Evolutionary conservation across 2,797 vertebrate species (phyloP).

Genomic region (Bucorvus abyssinicus): DNA sequence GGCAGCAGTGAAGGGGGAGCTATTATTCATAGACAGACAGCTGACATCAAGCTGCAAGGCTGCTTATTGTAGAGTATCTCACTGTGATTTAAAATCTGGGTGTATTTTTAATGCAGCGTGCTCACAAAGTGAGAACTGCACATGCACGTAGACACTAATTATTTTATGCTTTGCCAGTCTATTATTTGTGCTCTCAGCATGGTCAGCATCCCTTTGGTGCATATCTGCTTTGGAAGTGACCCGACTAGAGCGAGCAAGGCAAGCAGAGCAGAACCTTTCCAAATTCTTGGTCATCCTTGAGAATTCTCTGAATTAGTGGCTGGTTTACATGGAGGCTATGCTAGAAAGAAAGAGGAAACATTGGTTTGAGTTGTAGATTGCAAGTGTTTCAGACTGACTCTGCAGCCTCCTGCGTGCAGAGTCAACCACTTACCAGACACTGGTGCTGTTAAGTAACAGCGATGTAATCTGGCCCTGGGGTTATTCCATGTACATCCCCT

Average conservation of each 20-base stretch:
- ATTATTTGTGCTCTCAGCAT: not conserved
- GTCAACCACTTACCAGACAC: not conserved
- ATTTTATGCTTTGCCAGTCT: not conserved
- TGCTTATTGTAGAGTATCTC: not conserved
- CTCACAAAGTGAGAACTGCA: not conserved
- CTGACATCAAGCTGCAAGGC: not conserved
- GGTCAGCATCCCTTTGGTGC: not conserved
- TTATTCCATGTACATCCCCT: slow-evolving; percentile 47
- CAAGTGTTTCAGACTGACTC: not conserved
- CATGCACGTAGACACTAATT: not conserved
- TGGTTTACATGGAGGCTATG: not conserved
- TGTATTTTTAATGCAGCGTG: not conserved
- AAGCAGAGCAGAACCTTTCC: not conserved
- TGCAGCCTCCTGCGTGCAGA: not conserved
- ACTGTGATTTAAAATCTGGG: not conserved
- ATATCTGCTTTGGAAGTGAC: not conserved
- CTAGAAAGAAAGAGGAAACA: slow-evolving; percentile 15
- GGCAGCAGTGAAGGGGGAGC: not conserved
- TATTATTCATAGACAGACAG: not conserved
- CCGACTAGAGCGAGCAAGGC: not conserved
- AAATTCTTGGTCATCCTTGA: not conserved
- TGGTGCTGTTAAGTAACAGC: not conserved
- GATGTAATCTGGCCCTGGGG: not conserved
- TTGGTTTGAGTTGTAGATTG: not conserved
- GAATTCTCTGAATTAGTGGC: not conserved